phyloP scores from a whole-genome alignment of 2,113 vertebrate species.

The Otis tarda region DNA sequence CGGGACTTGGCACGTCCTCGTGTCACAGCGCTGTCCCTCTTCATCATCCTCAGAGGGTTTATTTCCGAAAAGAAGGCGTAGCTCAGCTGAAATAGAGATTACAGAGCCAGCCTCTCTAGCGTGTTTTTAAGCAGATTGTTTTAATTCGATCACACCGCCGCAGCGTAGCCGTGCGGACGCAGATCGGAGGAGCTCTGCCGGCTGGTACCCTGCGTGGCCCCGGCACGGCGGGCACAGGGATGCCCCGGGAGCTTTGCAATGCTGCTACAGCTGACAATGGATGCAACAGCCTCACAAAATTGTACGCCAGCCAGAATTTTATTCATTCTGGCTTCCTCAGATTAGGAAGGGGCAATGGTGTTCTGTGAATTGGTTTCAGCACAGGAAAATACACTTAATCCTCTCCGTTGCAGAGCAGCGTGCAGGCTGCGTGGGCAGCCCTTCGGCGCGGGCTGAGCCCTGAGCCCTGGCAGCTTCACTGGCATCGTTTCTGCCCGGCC shows the following conservation, averaged over 20 bases:
- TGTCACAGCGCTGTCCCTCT: neutral
- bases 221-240: neutral
- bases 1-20: accelerated
- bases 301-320: neutral
- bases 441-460: neutral
- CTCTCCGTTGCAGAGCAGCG: neutral
- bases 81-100: neutral
- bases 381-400: neutral
- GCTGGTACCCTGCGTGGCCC: neutral
- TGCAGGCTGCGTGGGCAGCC: neutral
- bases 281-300: neutral
- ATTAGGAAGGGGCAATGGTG: neutral
- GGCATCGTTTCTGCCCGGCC: neutral
- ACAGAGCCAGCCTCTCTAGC: neutral
- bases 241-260: neutral
- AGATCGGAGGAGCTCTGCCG: neutral
- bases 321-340: neutral
- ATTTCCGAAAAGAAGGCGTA: neutral
- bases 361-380: neutral
- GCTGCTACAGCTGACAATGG: neutral
- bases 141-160: neutral
- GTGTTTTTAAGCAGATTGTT: neutral
- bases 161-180: accelerated
- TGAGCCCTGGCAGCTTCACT: neutral
- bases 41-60: neutral